Conservation (phyloP, 2,113 vertebrate species). For the Callaeas wilsoni region DNA sequence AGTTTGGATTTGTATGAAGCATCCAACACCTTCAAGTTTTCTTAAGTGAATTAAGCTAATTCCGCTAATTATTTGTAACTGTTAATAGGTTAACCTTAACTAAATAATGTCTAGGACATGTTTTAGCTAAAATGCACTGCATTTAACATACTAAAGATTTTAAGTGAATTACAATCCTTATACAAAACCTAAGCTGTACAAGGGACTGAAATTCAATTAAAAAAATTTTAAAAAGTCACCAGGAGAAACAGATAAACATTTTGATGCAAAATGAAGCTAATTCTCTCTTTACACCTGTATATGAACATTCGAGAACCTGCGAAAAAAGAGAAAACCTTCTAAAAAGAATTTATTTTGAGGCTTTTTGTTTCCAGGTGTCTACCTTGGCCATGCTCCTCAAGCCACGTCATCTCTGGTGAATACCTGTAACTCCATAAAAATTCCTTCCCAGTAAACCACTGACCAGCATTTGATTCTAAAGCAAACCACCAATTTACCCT, state of each 20-base stretch:
- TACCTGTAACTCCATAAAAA: not conserved
- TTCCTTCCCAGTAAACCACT: not conserved
- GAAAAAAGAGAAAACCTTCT: not conserved
- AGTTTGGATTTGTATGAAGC: not conserved
- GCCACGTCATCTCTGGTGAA: not conserved
- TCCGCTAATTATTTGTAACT: not conserved
- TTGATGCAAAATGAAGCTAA: conserved; percentile 64
- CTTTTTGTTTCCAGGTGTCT: not conserved
- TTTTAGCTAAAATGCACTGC: conserved; percentile 55
- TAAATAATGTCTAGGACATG: not conserved
- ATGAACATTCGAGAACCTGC: not conserved
- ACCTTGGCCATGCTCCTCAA: not conserved
- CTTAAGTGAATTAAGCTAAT: not conserved
- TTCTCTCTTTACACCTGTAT: conserved; percentile 18
- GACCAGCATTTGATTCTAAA: not conserved
- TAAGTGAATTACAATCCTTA: conserved; percentile 45
- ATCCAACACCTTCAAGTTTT: not conserved
- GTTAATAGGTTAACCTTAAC: not conserved
- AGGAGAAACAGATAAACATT: conserved; percentile 45
- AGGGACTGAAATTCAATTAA: conserved; percentile 50
- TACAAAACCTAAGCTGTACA: not conserved
- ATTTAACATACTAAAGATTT: conserved; percentile 26
- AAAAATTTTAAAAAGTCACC: not conserved
- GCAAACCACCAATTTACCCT: not conserved
- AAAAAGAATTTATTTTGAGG: not conserved